A percentile compares a stretch with the other conserved stretches of the same genome.
phyloP scores from a whole-genome alignment of 2,888 invertebrate species.

The Hirtodrosophila confusa region DNA sequence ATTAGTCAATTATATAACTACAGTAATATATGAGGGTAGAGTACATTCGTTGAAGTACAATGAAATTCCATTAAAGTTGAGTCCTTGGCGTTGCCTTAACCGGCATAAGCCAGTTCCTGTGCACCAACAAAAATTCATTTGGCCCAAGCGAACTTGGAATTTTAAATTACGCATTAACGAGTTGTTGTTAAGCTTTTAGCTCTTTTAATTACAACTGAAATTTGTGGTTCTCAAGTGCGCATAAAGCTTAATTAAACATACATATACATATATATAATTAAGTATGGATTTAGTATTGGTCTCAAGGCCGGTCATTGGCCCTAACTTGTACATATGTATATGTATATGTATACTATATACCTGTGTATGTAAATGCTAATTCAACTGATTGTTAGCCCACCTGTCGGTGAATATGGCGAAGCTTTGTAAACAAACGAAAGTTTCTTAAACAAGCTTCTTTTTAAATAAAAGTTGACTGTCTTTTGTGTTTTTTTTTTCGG shows the following conservation, averaged over 20 bases:
- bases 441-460: constrained; percentile 6
- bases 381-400: constrained; percentile 2
- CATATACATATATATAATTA: constrained; percentile 34
- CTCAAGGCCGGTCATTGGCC: constrained; percentile 36
- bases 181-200: constrained; percentile 20
- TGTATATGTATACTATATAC: background rate
- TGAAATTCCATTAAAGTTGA: background rate
- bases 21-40: too few relatives aligned
- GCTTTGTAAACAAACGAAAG: constrained; percentile 8
- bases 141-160: constrained; percentile 47
- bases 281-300: constrained; percentile 14
- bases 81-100: constrained; percentile 26
- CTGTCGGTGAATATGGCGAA: background rate
- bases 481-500: background rate
- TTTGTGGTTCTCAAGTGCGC: constrained; percentile 25
- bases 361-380: background rate
- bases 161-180: constrained; percentile 51
- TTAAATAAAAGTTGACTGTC: constrained; percentile 13
- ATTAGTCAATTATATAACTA: too few relatives aligned
- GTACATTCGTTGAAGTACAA: too few relatives aligned
- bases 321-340: background rate
- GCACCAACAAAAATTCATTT: constrained; percentile 14
- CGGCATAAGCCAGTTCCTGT: constrained; percentile 19
- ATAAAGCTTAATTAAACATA: constrained; percentile 23
- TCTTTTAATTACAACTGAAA: constrained; percentile 50